phyloP scores from a whole-genome alignment of 1,140 invertebrate genomes.

The Augochlora pura region DNA sequence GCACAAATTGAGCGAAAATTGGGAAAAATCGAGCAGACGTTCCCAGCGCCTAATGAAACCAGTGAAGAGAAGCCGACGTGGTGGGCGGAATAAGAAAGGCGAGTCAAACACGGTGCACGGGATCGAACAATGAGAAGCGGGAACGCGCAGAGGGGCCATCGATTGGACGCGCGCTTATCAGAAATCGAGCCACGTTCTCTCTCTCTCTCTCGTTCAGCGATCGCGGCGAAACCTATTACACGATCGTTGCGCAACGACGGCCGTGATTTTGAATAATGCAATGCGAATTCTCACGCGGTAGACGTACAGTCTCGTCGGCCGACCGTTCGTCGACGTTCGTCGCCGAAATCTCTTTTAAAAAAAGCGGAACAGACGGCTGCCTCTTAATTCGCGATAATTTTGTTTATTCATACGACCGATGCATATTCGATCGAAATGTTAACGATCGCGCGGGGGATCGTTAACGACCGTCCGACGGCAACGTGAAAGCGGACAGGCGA shows the following conservation, averaged over 20 bases:
- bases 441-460: no score
- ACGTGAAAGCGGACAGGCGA: background rate
- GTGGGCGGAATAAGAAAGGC: background rate
- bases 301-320: background rate
- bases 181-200: conserved; percentile 32
- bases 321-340: background rate
- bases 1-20: no score
- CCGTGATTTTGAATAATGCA: conserved; percentile 46
- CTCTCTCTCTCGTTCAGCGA: conserved; percentile 37
- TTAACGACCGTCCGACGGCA: background rate
- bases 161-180: conserved; percentile 52
- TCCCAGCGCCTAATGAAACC: no score
- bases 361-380: no score
- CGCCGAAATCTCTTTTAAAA: background rate
- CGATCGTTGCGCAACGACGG: conserved; percentile 40
- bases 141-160: conserved; percentile 51
- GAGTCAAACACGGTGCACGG: background rate
- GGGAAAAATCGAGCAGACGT: no score
- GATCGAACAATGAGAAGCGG: conserved; percentile 19
- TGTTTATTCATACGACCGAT: no score
- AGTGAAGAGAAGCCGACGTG: no score
- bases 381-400: no score
- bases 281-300: no score
- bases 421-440: background rate
- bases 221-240: conserved; percentile 33